Conservation (phyloP, 2,113 vertebrate genomes). For the Xiphorhynchus elegans region DNA sequence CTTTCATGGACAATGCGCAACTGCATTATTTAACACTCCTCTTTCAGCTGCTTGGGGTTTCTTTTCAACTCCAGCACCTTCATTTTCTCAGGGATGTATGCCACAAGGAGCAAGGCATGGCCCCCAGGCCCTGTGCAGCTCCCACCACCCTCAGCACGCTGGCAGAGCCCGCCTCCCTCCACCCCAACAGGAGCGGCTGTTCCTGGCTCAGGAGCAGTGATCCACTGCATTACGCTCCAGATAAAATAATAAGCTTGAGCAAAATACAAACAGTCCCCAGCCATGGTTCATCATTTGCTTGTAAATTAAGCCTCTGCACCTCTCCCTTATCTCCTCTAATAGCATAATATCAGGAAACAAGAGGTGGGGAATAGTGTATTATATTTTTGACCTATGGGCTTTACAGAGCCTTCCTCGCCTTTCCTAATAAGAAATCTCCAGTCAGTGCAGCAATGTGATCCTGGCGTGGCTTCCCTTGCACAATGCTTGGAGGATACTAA, state of each 20-base stretch:
- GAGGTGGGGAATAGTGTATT: conserved; percentile 43
- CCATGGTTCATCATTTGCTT: conserved; percentile 26
- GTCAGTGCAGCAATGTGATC: conserved; percentile 40
- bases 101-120: neutral
- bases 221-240: neutral
- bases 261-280: conserved; percentile 55
- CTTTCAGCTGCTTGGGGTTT: conserved; percentile 8
- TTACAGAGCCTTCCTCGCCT: conserved; percentile 4
- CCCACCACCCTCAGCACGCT: neutral
- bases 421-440: conserved; percentile 41
- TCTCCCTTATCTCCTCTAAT: conserved; percentile 58
- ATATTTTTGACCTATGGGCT: conserved; percentile 60
- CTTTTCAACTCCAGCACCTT: conserved; percentile 20
- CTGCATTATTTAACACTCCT: conserved; percentile 62
- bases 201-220: neutral
- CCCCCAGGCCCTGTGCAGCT: neutral
- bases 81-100: neutral
- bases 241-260: conserved; percentile 51
- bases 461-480: conserved; percentile 33
- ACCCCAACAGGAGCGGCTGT: neutral
- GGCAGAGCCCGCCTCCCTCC: neutral
- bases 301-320: conserved; percentile 66
- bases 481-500: conserved; percentile 54
- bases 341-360: conserved; percentile 42
- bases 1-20: conserved; percentile 55